Base-by-base conservation (phyloP, 2,113 vertebrate genomes). In the Pogonocichla stellata region DNA sequence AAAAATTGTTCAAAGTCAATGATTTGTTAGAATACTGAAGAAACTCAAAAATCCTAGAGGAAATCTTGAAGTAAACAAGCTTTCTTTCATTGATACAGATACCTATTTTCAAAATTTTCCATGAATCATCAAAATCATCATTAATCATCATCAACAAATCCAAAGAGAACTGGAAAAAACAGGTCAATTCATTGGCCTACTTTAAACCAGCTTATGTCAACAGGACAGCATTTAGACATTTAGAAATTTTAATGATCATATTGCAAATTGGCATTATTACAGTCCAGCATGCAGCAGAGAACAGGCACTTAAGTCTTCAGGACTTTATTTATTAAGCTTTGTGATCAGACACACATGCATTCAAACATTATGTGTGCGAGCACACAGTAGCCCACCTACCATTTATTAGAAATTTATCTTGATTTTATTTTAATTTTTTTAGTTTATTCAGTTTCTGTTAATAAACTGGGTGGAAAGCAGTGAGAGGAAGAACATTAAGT, bases 291-390 rank as follows among this genome's bases (percentile, higher is more conserved):
- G 64, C 5, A 62, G 38, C 7, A 69, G 3, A 94, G n/a, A 74
- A 70, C 9, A 67, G 43, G 17, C 20, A 71, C 20, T 26, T 20
- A n/a, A 19, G 25, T 74, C 26, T 70, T 78, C 36, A 34, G 42
- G 18, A 36, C 9, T 20, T 61, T 26, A 54, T 70, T 58, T 61
- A 53, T 57, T n/a, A 47, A 40, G 19, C 48, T 80, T 40, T 73
- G 24, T 64, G n/a, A 85, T 26, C 38, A 80, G 58, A 72, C 64
- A 88, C 10, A 14, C 1, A 9, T 28, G 19, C 42, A 64, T 33
- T 48, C 50, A 64, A 53, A 38, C 31, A 91, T 38, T 50, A 20
- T 0, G 1, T 33, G 9, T 33, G 25, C 0, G 0, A 75, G 18
- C 23, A 23, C 0, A 2, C 25, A 8, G 12, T 15, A 54, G 6